Evolutionary conservation across 2,797 vertebrate genomes (phyloP), one percentile per base, ranked within the genome.

Genomic region (Lagocephalus sceleratus): DNA sequence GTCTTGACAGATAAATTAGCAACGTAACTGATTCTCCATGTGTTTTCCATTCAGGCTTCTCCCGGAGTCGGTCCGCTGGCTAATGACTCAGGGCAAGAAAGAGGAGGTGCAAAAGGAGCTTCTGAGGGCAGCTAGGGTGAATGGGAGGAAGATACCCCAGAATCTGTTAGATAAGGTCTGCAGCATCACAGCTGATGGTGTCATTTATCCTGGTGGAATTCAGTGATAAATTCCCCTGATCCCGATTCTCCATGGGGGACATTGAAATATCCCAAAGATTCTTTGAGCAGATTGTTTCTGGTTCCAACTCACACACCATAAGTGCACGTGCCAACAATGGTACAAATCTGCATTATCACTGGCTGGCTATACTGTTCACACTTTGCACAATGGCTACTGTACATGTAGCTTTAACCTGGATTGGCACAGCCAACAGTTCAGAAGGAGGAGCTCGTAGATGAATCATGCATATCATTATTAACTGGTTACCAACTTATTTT

Each of bases 11-110:
- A 20, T 9, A 14, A 11, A 11, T 16, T 47, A 3, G 19, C 19
- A 25, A 46, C 15, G 44, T 22, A 11, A n/a, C 17, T 49, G 3
- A 32, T 43, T 32, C 11, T 50, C 11, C 0, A 50, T 8, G 1
- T 51, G 20, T 66, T 6, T 20, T 40, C 16, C 3, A 17, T 20
- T 62, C 40, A 93, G 93, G 85, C 58, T 84, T 49, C 71, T 94
- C 3, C 92, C 91, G 5, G 92, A 93, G 45, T 93, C 92, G 0
- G 85, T 90, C 3, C 74, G 90, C 10, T 94, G 92, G 93, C 88
- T 94, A n/a, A 57, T 92, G 49, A 87, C 75, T 2, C 83, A 69
- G 56, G 91, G 89, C 25, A 90, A 62, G 51, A 52, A 76, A 4
- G 80, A 91, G 21, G 85, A 90, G 39, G 92, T 91, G 1, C 90